A percentile compares a stretch with the other conserved stretches of the same genome.
Evolutionary conservation across 2,113 vertebrate genomes (phyloP).

Genomic region (Aspiorhynchus laticeps): DNA sequence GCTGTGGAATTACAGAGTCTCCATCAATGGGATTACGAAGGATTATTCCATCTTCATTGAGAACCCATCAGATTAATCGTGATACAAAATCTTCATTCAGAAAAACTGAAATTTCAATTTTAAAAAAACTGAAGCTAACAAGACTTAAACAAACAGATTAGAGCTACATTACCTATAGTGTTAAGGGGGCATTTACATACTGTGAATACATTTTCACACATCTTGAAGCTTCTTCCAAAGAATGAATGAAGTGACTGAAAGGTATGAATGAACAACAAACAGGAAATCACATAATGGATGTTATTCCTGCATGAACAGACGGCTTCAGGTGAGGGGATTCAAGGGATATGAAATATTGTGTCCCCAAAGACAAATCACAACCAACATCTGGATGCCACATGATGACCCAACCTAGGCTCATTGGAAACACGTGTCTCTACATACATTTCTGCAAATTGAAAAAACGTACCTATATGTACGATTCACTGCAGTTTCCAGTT

Average conservation of each 20-base stretch:
- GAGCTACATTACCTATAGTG: neutral
- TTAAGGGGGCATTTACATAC: constrained; percentile 9
- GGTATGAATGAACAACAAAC: neutral
- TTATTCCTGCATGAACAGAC: neutral
- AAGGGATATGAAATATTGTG: neutral
- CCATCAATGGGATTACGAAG: constrained; percentile 59
- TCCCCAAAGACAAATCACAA: neutral
- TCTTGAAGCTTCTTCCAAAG: constrained; percentile 43
- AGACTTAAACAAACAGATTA: neutral
- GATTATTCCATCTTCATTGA: constrained; percentile 22
- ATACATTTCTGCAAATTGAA: too few species aligned
- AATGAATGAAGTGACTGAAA: constrained; percentile 42
- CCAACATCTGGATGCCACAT: neutral
- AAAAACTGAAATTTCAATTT: constrained; percentile 32
- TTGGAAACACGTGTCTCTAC: too few species aligned
- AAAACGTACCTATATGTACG: too few species aligned
- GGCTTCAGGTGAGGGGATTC: neutral
- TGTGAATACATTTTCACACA: neutral
- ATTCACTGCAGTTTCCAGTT: too few species aligned
- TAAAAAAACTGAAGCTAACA: neutral
- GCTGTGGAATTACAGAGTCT: constrained; percentile 56
- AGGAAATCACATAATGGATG: constrained; percentile 13
- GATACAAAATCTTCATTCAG: constrained; percentile 56
- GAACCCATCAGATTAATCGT: constrained; percentile 55
- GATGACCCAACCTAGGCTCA: neutral